These are phyloP conservation scores for Aepyceros melampus DNA, from an alignment of 2,113 vertebrate species.

Conservation along the genomic window DNA sequence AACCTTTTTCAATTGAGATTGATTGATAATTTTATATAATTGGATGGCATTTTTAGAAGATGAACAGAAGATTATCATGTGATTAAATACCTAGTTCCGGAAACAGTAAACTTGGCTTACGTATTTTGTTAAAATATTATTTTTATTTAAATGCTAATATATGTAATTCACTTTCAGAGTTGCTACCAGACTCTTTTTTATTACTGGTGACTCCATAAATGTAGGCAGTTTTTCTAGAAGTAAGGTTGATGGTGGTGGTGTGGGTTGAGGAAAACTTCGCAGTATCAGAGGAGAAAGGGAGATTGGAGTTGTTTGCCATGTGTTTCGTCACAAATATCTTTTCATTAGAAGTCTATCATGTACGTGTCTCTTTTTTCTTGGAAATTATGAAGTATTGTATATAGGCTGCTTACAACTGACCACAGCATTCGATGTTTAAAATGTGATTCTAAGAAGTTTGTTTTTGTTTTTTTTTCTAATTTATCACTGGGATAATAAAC, in stretches of 20 bases:
- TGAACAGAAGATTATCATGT: background rate
- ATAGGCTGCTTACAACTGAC: background rate
- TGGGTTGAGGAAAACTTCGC: background rate
- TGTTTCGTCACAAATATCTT: background rate
- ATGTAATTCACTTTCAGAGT: background rate
- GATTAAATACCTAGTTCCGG: background rate
- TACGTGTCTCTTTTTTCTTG: background rate
- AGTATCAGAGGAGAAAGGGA: too few relatives aligned
- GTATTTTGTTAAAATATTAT: background rate
- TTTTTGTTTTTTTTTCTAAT: background rate
- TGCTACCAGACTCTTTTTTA: background rate
- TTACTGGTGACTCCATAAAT: background rate
- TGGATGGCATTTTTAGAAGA: background rate
- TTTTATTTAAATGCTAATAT: background rate
- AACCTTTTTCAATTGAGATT: background rate
- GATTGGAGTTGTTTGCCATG: background rate
- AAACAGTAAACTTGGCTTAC: background rate
- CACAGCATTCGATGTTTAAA: background rate
- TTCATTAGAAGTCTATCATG: background rate
- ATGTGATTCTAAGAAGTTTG: background rate
- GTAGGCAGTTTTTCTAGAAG: background rate
- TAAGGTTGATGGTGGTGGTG: background rate
- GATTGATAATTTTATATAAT: background rate
- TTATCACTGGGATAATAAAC: background rate
- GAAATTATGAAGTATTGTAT: background rate